Conservation (phyloP, 2,888 invertebrate species). For the Harmothoe impar region DNA sequence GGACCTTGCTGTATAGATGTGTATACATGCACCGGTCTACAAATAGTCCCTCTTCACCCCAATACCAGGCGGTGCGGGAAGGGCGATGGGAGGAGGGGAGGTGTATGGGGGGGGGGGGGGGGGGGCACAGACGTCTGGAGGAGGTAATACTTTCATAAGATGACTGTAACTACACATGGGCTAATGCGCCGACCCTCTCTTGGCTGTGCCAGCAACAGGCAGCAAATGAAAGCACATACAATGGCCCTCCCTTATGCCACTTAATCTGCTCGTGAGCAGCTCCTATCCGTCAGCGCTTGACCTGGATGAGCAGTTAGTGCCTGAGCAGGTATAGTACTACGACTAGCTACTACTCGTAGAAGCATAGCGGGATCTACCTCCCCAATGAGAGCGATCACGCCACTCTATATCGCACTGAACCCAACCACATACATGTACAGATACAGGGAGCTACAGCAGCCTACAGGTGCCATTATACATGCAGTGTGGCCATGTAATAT, state of each 20-base stretch:
- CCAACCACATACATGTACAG: too few species aligned
- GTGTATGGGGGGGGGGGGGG: too few species aligned
- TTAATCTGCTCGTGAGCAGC: constrained; percentile 35
- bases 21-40: constrained; percentile 22
- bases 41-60: not conserved
- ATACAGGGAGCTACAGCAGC: too few species aligned
- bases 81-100: not conserved
- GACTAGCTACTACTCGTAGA: too few species aligned
- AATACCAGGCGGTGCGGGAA: not conserved
- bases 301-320: constrained; percentile 11
- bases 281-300: constrained; percentile 25
- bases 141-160: constrained; percentile 37
- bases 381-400: too few species aligned
- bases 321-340: not conserved
- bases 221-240: constrained; percentile 26
- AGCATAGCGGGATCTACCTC: not conserved
- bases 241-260: constrained; percentile 37
- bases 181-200: constrained; percentile 37
- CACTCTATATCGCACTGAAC: too few species aligned
- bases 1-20: constrained; percentile 7
- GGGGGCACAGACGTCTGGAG: not conserved
- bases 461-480: too few species aligned
- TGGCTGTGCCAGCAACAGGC: not conserved
- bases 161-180: constrained; percentile 33
- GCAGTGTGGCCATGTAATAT: too few species aligned